Conservation (phyloP, 2,888 invertebrate genomes). For the Eupithecia dodoneata region DNA sequence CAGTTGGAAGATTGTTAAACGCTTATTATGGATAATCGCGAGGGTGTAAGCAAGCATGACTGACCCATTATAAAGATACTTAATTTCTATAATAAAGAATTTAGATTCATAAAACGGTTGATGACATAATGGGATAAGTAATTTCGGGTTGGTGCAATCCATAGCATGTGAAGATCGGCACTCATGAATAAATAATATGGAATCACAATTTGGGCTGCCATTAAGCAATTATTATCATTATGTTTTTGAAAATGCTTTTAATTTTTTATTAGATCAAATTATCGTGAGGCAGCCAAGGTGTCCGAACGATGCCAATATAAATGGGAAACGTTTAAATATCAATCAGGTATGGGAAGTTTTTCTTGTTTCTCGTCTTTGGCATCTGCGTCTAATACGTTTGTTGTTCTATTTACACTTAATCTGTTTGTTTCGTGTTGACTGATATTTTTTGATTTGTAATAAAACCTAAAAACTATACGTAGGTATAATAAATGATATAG, state of each 20-base stretch:
- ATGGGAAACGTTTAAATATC: constrained; percentile 77
- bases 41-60: constrained; percentile 73
- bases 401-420: not conserved
- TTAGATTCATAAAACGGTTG: constrained; percentile 80
- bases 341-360: constrained; percentile 61
- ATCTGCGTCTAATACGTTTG: constrained; percentile 40
- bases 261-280: constrained; percentile 82
- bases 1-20: constrained; percentile 62
- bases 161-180: constrained; percentile 72
- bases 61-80: constrained; percentile 68
- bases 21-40: constrained; percentile 74
- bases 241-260: constrained; percentile 81
- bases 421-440: constrained; percentile 26
- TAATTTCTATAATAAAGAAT: constrained; percentile 77
- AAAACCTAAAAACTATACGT: not conserved
- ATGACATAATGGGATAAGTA: constrained; percentile 81
- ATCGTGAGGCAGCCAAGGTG: constrained; percentile 68
- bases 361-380: constrained; percentile 38
- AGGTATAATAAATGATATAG: too few relatives aligned
- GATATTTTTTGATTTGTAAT: not conserved
- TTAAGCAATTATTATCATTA: constrained; percentile 83
- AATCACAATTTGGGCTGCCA: constrained; percentile 77
- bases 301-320: constrained; percentile 66
- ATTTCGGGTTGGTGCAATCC: constrained; percentile 74
- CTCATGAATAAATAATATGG: constrained; percentile 79